phyloP scores from a whole-genome alignment of 2,888 invertebrate species.

The Meghimatium bilineatum region DNA sequence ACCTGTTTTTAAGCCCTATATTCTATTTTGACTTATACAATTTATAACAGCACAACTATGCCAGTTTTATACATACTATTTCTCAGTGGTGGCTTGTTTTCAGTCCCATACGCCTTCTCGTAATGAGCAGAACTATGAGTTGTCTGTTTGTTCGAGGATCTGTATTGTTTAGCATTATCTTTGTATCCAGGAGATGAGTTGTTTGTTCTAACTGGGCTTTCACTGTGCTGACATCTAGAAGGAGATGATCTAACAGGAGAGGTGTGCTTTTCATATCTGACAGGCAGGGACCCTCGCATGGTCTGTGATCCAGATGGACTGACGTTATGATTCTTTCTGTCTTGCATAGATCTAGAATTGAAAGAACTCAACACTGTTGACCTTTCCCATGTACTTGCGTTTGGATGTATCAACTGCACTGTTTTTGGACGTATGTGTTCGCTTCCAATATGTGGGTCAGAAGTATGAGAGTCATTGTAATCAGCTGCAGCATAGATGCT shows the following conservation, averaged over 20 bases:
- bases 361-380: background rate
- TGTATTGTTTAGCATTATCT: background rate
- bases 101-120: background rate
- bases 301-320: background rate
- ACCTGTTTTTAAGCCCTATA: too few species aligned
- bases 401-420: background rate
- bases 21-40: too few species aligned
- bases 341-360: background rate
- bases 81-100: slow-evolving; percentile 16
- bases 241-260: background rate
- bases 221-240: slow-evolving; percentile 61
- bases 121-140: background rate
- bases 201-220: background rate
- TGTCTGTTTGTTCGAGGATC: background rate
- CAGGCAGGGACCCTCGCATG: background rate
- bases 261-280: background rate
- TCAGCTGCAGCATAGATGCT: background rate
- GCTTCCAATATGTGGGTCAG: background rate
- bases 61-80: slow-evolving; percentile 6
- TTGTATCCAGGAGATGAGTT: slow-evolving; percentile 24
- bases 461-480: slow-evolving; percentile 17
- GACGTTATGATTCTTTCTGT: background rate
- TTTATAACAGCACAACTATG: background rate
- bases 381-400: background rate
- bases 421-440: background rate